A percentile compares a stretch with the other conserved stretches of the same genome.
Conservation (phyloP, 1,140 invertebrate species). For the Epicauta chinensis region DNA sequence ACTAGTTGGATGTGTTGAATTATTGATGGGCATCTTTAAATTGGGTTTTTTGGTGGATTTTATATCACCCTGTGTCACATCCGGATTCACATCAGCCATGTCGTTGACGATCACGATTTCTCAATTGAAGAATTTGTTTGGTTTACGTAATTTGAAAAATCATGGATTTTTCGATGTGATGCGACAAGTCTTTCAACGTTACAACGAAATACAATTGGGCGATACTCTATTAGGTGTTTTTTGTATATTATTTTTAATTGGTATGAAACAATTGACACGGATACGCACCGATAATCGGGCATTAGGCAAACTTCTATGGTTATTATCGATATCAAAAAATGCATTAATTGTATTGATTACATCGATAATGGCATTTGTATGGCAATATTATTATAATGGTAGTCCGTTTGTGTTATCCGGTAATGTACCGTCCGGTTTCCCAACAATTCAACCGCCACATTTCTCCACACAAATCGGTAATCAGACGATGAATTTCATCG, state of each 20-base stretch:
- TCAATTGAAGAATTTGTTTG: conserved; percentile 80
- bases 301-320: conserved; percentile 57
- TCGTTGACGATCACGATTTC: conserved; percentile 85
- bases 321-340: conserved; percentile 69
- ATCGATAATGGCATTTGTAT: conserved; percentile 52
- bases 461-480: conserved; percentile 47
- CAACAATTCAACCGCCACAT: conserved; percentile 50
- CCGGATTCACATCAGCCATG: conserved; percentile 88
- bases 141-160: conserved; percentile 56
- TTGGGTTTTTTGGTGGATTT: conserved; percentile 88
- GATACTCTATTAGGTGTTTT: conserved; percentile 60
- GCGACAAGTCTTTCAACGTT: conserved; percentile 52
- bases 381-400: conserved; percentile 42
- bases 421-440: conserved; percentile 58
- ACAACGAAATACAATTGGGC: conserved; percentile 47
- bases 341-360: conserved; percentile 70
- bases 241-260: conserved; percentile 59
- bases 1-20: conserved; percentile 66
- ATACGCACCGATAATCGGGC: conserved; percentile 45
- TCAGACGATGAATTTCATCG: conserved; percentile 52
- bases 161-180: conserved; percentile 53
- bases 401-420: conserved; percentile 53
- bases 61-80: conserved; percentile 86
- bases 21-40: conserved; percentile 70
- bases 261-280: conserved; percentile 61